Conservation (phyloP, 2,888 invertebrate genomes). For the Tortricodes alternella region DNA sequence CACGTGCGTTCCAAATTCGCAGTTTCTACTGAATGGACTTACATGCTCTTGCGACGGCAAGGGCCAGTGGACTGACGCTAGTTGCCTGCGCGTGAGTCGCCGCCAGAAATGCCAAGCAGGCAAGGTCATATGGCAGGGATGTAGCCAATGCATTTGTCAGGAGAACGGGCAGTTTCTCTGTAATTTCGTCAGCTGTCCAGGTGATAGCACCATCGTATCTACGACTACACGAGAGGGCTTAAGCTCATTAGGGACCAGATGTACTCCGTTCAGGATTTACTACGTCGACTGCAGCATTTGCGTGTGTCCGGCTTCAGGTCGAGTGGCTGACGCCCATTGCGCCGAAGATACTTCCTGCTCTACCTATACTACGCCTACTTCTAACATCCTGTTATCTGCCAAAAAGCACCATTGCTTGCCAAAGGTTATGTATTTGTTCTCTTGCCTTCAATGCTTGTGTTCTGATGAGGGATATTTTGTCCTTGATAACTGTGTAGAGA, state of each 20-base stretch:
- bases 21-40: slow-evolving; percentile 56
- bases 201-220: slow-evolving; percentile 31
- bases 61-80: slow-evolving; percentile 57
- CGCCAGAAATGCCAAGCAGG: slow-evolving; percentile 58
- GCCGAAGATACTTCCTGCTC: slow-evolving; percentile 59
- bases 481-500: slow-evolving; percentile 59
- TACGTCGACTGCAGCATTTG: slow-evolving; percentile 69
- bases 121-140: slow-evolving; percentile 61
- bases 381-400: slow-evolving; percentile 35
- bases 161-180: slow-evolving; percentile 59
- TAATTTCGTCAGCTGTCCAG: slow-evolving; percentile 50
- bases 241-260: slow-evolving; percentile 40
- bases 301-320: slow-evolving; percentile 65
- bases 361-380: slow-evolving; percentile 33
- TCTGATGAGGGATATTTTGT: slow-evolving; percentile 60
- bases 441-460: slow-evolving; percentile 66
- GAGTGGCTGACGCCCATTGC: slow-evolving; percentile 61
- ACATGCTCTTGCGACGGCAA: slow-evolving; percentile 58
- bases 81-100: slow-evolving; percentile 49
- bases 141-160: slow-evolving; percentile 66
- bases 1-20: slow-evolving; percentile 64
- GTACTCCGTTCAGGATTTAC: slow-evolving; percentile 64
- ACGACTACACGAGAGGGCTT: slow-evolving; percentile 9
- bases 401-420: slow-evolving; percentile 60
- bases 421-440: slow-evolving; percentile 67